phyloP scores from a whole-genome alignment of 2,888 invertebrate species.

The Smittia aterrima region DNA sequence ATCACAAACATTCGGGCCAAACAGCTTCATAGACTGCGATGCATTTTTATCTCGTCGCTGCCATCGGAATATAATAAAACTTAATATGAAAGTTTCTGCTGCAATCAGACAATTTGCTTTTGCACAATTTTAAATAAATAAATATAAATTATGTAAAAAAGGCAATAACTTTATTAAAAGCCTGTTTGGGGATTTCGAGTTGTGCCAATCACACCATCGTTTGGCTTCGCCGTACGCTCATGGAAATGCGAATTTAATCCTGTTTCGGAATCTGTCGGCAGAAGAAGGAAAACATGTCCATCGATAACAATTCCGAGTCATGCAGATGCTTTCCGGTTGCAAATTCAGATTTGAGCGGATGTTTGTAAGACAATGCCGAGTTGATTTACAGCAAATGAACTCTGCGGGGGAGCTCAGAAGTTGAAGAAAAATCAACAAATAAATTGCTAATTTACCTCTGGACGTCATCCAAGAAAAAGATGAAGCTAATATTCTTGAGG shows the following conservation, averaged over 20 bases:
- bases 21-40: too few species aligned
- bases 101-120: background rate
- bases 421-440: slow-evolving; percentile 16
- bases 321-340: too few species aligned
- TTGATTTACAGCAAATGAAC: background rate
- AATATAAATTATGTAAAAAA: background rate
- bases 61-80: background rate
- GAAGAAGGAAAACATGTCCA: too few species aligned
- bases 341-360: too few species aligned
- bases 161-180: slow-evolving; percentile 5
- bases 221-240: too few species aligned
- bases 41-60: background rate
- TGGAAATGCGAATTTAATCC: too few species aligned
- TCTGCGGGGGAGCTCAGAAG: background rate
- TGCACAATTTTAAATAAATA: background rate
- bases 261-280: too few species aligned
- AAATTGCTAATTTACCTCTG: slow-evolving; percentile 40
- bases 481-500: background rate
- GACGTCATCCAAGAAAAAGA: slow-evolving; percentile 29
- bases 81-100: slow-evolving; percentile 2
- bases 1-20: background rate
- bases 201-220: too few species aligned
- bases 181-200: background rate
- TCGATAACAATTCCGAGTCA: too few species aligned
- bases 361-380: background rate